Conservation (phyloP, 2,797 vertebrate genomes). For the Varecia variegata region DNA sequence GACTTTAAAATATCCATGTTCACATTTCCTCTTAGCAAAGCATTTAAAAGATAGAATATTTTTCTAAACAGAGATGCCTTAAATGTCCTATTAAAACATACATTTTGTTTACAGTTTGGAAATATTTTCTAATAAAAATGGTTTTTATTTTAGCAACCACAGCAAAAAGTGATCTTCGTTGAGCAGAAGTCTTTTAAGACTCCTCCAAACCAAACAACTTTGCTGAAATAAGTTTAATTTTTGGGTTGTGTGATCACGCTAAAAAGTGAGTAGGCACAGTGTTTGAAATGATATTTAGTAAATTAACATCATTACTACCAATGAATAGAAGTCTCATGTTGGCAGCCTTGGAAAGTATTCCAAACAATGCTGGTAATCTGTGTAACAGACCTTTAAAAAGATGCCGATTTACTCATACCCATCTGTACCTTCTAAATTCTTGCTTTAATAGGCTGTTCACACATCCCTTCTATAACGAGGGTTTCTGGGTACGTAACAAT, state of each 20-base stretch:
- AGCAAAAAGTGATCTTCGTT: not conserved
- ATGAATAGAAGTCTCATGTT: not conserved
- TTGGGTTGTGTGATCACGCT: not conserved
- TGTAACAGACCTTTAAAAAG: not conserved
- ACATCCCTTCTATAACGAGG: not conserved
- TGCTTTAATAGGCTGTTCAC: not conserved
- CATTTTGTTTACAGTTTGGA: not conserved
- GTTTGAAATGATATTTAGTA: slow-evolving; percentile 27
- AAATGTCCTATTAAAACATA: not conserved
- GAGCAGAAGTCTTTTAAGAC: not conserved
- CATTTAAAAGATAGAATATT: not conserved
- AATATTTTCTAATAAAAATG: slow-evolving; percentile 11
- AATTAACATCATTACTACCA: not conserved
- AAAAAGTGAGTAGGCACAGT: not conserved
- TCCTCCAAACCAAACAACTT: not conserved
- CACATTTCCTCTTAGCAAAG: not conserved
- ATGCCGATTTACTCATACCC: not conserved
- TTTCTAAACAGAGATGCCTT: not conserved
- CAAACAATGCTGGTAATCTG: not conserved
- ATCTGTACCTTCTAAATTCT: not conserved
- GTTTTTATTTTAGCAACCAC: not conserved
- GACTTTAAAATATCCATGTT: not conserved
- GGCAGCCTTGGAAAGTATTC: not conserved
- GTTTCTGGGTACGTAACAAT: not conserved
- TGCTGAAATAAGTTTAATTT: not conserved